phyloP scores from a whole-genome alignment of 2,797 vertebrate genomes.

The Melanogrammus aeglefinus region DNA sequence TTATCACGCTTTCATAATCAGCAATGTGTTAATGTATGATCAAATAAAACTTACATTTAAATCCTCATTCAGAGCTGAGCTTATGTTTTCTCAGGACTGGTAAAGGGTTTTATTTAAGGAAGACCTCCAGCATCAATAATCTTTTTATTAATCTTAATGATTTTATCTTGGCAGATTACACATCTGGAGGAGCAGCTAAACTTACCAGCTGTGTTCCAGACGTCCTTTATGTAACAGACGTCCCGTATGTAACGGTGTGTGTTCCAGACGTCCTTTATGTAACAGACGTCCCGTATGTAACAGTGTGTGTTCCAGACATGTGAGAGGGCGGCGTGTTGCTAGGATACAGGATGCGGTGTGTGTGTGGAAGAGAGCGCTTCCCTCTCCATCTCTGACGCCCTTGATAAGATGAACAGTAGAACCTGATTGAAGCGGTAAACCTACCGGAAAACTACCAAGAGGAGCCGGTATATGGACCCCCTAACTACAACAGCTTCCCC shows the following conservation, averaged over 20 bases:
- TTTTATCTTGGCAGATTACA: background rate
- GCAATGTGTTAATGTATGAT: background rate
- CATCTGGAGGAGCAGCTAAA: background rate
- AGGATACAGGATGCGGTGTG: background rate
- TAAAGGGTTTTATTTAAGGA: background rate
- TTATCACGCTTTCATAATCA: background rate
- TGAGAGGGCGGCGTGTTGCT: no score
- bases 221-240: no score
- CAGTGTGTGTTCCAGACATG: background rate
- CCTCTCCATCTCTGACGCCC: constrained; percentile 11
- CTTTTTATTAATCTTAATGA: background rate
- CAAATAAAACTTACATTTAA: background rate
- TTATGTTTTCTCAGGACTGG: background rate
- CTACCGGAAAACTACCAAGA: no score
- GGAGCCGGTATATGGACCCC: no score
- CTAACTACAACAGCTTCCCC: no score
- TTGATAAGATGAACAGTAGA: constrained; percentile 6
- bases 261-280: background rate
- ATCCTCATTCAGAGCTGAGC: background rate
- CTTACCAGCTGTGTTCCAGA: background rate
- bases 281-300: background rate
- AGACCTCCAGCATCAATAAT: no score
- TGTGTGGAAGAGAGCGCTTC: background rate
- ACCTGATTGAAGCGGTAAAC: background rate
- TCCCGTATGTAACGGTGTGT: background rate